Evolutionary conservation across 2,888 invertebrate genomes (phyloP).

Genomic region (Erebia aethiops): DNA sequence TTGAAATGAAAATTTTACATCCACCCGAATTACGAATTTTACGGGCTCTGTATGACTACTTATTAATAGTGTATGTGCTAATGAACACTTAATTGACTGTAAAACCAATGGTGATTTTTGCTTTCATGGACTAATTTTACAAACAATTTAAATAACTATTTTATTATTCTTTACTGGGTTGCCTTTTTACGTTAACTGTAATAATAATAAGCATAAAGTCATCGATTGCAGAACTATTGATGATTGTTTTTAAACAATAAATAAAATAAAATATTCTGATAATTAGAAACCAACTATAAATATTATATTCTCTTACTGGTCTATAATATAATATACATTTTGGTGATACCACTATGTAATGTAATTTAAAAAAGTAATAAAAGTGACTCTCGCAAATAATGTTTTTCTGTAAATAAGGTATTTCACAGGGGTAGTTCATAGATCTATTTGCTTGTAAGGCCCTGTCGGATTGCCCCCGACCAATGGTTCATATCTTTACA

Average conservation of each 20-base stretch:
- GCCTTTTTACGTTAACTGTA: too few species aligned
- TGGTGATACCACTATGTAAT: neutral
- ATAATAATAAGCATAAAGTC: too few species aligned
- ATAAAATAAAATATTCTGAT: too few species aligned
- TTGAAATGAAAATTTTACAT: conserved; percentile 1
- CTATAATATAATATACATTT: neutral
- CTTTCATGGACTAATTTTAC: too few species aligned
- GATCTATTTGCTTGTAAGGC: conserved; percentile 23
- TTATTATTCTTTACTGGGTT: too few species aligned
- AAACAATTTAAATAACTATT: too few species aligned
- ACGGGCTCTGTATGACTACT: neutral
- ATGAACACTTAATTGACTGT: neutral
- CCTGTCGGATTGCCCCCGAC: conserved; percentile 23
- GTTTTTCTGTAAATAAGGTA: conserved; percentile 1
- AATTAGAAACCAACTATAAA: too few species aligned
- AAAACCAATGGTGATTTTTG: neutral
- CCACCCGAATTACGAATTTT: conserved; percentile 5
- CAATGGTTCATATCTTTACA: conserved; percentile 30
- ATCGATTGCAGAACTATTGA: too few species aligned
- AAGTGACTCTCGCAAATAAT: neutral
- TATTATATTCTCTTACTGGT: neutral
- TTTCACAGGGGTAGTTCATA: neutral
- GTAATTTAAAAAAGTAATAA: neutral
- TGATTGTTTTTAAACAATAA: too few species aligned
- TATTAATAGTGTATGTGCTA: neutral